phyloP scores from a whole-genome alignment of 2,888 invertebrate species.

The Drosophila cracens region DNA sequence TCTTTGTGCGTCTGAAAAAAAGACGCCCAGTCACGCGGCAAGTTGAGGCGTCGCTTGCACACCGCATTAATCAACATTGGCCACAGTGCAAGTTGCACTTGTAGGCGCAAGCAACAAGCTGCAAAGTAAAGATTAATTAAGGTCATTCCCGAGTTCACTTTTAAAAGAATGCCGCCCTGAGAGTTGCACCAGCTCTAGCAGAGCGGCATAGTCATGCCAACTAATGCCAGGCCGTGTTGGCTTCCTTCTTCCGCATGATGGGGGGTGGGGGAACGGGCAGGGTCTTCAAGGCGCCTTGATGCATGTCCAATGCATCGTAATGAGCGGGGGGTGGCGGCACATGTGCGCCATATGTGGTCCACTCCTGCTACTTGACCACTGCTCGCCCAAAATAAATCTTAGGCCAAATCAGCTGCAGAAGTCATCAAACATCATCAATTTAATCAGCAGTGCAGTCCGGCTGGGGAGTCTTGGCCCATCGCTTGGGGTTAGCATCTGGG shows the following conservation, averaged over 20 bases:
- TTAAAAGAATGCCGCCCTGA: conserved; percentile 67
- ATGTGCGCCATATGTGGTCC: conserved; percentile 76
- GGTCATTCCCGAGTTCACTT: conserved; percentile 61
- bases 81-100: conserved; percentile 48
- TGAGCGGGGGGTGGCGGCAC: conserved; percentile 74
- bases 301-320: conserved; percentile 82
- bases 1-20: conserved; percentile 20
- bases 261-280: not conserved
- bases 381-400: conserved; percentile 41
- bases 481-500: conserved; percentile 3
- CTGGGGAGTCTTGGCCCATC: conserved; percentile 32
- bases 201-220: conserved; percentile 53
- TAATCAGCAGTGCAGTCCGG: conserved; percentile 70
- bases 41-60: conserved; percentile 29
- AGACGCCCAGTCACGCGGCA: conserved; percentile 74
- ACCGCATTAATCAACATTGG: conserved; percentile 74
- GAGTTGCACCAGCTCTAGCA: conserved; percentile 3
- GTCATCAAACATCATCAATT: conserved; percentile 84
- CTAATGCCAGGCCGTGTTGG: conserved; percentile 44
- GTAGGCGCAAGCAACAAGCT: conserved; percentile 28
- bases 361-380: conserved; percentile 35
- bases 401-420: conserved; percentile 79
- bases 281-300: conserved; percentile 75
- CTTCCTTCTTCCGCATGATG: conserved; percentile 35
- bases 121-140: conserved; percentile 70